Evolutionary conservation across 2,113 vertebrate species (phyloP), one percentile per base, ranked within the genome.

Genomic region (Struthio camelus): DNA sequence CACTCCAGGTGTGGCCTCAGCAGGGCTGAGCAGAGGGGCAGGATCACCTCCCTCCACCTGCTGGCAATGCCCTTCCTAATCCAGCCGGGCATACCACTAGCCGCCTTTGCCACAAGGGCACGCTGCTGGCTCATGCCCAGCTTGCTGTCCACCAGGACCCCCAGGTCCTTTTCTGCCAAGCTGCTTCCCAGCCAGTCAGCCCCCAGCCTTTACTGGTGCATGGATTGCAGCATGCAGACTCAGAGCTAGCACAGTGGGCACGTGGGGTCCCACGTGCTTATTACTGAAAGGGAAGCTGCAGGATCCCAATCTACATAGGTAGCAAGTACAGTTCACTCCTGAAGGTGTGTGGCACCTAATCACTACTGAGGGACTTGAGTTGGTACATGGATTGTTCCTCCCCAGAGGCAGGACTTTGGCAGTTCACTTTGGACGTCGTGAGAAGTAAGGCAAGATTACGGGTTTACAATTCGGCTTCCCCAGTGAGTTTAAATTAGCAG

Each of bases 61-160:
- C 34, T 79, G 32, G 40, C 16, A 71, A 27, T 11, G 82, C 14
- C 24, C 40, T 62, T 66, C 51, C 56, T 85, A 34, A 59, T 13
- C 15, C 46, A 89, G 46, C 75, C 24, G 46, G 20, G 40, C 42
- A 20, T 42, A 17, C 40, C 27, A 5, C 14, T 56, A 38, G 42
- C 30, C 38, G 51, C 5, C 38, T 64, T 79, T 48, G n/a, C 44
- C 0, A 0, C 1, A 2, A 67, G 19, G 24, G 10, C 34, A 32
- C 9, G 0, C 42, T 27, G 40, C 24, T 70, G 48, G 48, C 30
- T 81, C 4, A 1, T 6, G 15, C 38, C 75, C 28, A 79, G 73
- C 34, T 53, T 48, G 17, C 18, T 70, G 32, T 62, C 67, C 28
- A 23, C 24, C 38, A 36, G 28, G 19, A 40, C 28, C 11, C 11